Base-by-base conservation (phyloP, 2,797 vertebrate species). In the Sebastes cheni region DNA sequence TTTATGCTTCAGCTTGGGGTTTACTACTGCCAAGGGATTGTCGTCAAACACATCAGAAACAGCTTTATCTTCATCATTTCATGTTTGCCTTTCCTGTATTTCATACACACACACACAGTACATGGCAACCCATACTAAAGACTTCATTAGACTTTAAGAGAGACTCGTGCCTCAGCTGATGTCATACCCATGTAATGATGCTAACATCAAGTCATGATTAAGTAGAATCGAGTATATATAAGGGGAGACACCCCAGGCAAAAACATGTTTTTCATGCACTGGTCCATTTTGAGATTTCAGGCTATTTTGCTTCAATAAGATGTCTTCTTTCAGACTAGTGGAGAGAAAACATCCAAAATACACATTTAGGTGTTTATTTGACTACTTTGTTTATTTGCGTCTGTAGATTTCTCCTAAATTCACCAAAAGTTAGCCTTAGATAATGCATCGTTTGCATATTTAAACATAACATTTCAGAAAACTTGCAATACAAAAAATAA, bases 1-100 rank as follows among this genome's bases (percentile, higher is more conserved):
- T 88, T 88, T 79, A 81, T 80, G 59, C 80, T 86, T 84, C 64
- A 80, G 67, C 56, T 46, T 9, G 22, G 73, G 81, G 70, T 88
- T 70, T 79, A 75, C 60, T 34, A 16, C 72, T 72, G 68, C 79
- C 74, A 71, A 29, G 84, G 72, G 80, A 89, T 85, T 72, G 56
- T 13, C 81, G 55, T 64, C 81, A 82, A 70, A 76, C 23, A 78
- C 62, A 85, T 69, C 75, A 77, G 46, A 65, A 79, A 80, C 29
- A 65, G 62, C 52, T 81, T 76, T 77, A 74, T 84, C 61, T 61
- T 67, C 42, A 34, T 42, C 58, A 64, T 80, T 75, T 71, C 59
- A 72, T 77, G 62, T 84, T 80, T 82, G 67, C 22, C 22, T 70
- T 52, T 75, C 30, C 20, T 67, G n/a, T 32, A 61, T 29, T 29